Base-by-base conservation (phyloP, 2,888 invertebrate species). In the Drosophila infuscata region DNA sequence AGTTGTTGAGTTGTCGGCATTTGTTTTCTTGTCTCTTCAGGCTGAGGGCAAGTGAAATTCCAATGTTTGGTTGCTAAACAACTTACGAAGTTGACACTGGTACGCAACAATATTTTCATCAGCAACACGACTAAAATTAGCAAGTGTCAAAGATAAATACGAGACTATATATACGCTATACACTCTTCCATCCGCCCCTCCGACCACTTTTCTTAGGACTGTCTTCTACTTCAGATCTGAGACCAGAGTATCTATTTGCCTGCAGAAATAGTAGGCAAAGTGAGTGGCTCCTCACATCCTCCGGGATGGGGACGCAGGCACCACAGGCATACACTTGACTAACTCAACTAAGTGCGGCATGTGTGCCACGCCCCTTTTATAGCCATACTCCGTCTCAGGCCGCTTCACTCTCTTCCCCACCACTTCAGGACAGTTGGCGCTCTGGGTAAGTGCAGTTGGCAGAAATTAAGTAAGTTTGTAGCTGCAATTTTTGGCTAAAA, bases 391-490 rank as follows among this genome's bases (percentile, higher is more conserved):
- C 7, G 11, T 6, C 8, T 12, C 29, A 49, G 1, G 1, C 3
- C 43, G 48, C 53, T 4, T 15, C 33, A 2, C 30, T 15, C 35
- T 20, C 17, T n/a, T 25, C 29, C 43, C 20, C 20, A n/a, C 20
- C 59, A 56, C 53, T 41, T 43, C 7, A 51, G 46, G 29, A 77
- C 82, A 88, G 82, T 84, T 88, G 89, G 84, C 74, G 73, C 76
- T 53, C 48, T 51, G 83, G 72, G 81, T 86, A 81, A 88, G 83
- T 88, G 83, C 83, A 87, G 87, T 90, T 88, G 89, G 82, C 80
- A 80, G 89, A 87, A 87, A 87, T 87, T 87, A 87, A 87, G 89
- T 86, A 87, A 87, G 90, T 87, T 87, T 86, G 83, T 86, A 86
- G 90, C 87, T 83, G 87, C 90, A 87, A 90, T 87, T 90, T 86